Evolutionary conservation across 2,888 invertebrate genomes (phyloP).

Genomic region (Diarsia mendica): DNA sequence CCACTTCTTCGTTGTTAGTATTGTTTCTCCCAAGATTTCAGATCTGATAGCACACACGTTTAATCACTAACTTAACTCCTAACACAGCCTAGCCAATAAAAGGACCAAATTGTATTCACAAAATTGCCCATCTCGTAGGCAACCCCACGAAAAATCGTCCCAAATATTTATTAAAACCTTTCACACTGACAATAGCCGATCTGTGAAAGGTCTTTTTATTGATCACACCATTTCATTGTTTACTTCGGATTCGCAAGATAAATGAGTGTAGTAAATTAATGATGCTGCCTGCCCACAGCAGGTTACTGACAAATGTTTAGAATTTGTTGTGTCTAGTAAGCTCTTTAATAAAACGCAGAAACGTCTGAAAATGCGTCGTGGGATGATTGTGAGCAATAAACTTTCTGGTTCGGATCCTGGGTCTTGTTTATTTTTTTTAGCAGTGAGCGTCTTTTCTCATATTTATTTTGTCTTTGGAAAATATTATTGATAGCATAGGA

Average conservation of each 20-base stretch:
- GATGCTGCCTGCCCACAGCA: constrained; percentile 74
- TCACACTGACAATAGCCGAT: constrained; percentile 67
- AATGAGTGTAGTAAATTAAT: constrained; percentile 79
- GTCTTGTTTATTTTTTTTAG: constrained; percentile 16
- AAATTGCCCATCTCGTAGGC: constrained; percentile 39
- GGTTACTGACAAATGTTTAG: constrained; percentile 79
- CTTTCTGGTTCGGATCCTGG: constrained; percentile 1
- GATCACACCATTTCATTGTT: constrained; percentile 78
- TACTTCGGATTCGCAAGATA: constrained; percentile 78
- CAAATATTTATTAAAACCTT: constrained; percentile 63
- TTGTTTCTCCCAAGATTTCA: too few relatives aligned
- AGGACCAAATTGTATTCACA: constrained; percentile 30
- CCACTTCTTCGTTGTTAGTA: too few relatives aligned
- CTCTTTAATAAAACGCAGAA: constrained; percentile 53
- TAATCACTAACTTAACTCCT: background rate
- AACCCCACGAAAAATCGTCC: constrained; percentile 35
- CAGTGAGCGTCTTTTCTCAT: background rate
- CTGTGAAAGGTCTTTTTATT: constrained; percentile 74
- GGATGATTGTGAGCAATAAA: constrained; percentile 55
- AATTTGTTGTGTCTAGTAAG: constrained; percentile 74
- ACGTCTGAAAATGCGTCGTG: constrained; percentile 39
- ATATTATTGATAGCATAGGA: background rate
- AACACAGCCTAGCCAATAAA: constrained; percentile 2
- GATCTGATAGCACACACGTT: background rate
- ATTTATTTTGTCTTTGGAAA: background rate